phyloP scores from a whole-genome alignment of 2,797 vertebrate genomes.

The Sphaeramia orbicularis region DNA sequence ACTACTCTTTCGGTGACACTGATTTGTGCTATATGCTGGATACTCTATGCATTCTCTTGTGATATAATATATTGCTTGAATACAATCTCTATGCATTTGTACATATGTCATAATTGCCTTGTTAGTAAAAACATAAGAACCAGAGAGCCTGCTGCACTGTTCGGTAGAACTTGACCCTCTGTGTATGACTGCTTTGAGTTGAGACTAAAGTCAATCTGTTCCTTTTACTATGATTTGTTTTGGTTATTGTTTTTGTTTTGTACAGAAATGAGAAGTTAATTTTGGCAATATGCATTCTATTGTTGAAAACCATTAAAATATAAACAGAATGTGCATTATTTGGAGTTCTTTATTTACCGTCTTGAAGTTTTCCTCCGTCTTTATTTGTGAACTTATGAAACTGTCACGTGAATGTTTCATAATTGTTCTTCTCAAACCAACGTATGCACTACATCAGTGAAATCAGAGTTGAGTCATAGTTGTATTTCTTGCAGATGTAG shows the following conservation, averaged over 20 bases:
- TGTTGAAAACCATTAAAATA: conserved; percentile 66
- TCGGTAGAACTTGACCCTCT: conserved; percentile 49
- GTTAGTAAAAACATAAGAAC: conserved; percentile 65
- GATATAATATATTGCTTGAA: conserved; percentile 77
- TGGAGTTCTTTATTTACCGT: conserved; percentile 1
- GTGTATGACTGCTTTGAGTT: conserved; percentile 45
- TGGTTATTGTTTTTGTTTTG: conserved; percentile 62
- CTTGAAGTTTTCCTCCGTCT: background rate
- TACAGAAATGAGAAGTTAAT: conserved; percentile 60
- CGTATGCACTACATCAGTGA: too few species aligned
- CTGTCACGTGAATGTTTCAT: too few species aligned
- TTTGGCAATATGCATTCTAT: conserved; percentile 57
- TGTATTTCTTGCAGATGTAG: too few species aligned
- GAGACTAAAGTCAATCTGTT: conserved; percentile 37
- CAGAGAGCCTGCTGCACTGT: conserved; percentile 60
- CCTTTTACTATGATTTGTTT: conserved; percentile 39
- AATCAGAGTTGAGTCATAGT: too few species aligned
- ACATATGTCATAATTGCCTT: conserved; percentile 85
- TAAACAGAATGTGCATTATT: conserved; percentile 33
- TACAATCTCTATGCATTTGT: conserved; percentile 85
- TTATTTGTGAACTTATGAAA: too few species aligned
- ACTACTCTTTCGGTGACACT: conserved; percentile 60
- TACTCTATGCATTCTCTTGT: conserved; percentile 83
- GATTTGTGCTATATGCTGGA: conserved; percentile 73
- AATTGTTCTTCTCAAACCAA: too few species aligned